These are phyloP conservation scores for Corydoras sp. DNA, from an alignment of 2,113 vertebrate genomes.

Conservation along the genomic window DNA sequence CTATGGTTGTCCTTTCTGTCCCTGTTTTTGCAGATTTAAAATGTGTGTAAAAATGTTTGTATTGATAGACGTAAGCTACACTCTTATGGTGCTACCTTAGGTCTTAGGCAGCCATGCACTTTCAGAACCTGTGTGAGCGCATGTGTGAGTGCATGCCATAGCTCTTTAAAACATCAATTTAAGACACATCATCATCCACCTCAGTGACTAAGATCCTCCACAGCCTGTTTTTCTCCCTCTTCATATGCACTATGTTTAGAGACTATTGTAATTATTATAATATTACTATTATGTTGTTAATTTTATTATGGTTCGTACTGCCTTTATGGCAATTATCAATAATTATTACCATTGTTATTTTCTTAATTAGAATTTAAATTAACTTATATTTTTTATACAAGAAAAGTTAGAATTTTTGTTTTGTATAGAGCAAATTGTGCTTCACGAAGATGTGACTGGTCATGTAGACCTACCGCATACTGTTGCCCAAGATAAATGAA, in stretches of 20 bases:
- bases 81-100: conserved; percentile 70
- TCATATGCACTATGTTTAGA: conserved; percentile 76
- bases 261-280: conserved; percentile 59
- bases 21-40: conserved; percentile 3
- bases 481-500: conserved; percentile 66
- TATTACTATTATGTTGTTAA: conserved; percentile 63
- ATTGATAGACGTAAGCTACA: conserved; percentile 57
- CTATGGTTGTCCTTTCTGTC: neutral
- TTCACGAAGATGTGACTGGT: conserved; percentile 62
- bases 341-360: conserved; percentile 73
- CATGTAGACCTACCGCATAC: conserved; percentile 59
- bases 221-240: conserved; percentile 63
- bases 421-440: conserved; percentile 67
- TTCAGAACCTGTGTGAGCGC: conserved; percentile 51
- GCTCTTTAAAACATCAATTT: conserved; percentile 2
- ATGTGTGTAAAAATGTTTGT: conserved; percentile 26
- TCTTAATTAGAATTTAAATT: conserved; percentile 77
- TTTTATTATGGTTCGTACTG: conserved; percentile 52
- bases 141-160: conserved; percentile 19
- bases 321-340: conserved; percentile 59
- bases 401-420: conserved; percentile 68
- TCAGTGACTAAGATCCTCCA: conserved; percentile 53
- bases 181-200: conserved; percentile 61
- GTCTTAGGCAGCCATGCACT: conserved; percentile 64
- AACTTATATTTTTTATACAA: conserved; percentile 82